Conservation (phyloP, 2,797 vertebrate species). For the Sciurus carolinensis region DNA sequence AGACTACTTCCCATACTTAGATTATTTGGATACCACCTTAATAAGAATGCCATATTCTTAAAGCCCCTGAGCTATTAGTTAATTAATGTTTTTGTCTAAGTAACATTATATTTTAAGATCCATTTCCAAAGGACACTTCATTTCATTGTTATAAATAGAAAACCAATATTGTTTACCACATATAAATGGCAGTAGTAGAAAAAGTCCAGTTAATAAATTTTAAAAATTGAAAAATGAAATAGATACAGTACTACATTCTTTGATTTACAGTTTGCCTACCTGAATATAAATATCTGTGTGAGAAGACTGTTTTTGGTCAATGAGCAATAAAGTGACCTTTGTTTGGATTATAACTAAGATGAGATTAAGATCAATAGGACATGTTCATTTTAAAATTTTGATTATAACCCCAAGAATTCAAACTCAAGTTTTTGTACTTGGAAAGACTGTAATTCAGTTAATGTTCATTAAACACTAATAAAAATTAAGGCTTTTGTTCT, state of each 20-base stretch:
- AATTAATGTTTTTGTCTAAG: slow-evolving; percentile 22
- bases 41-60: background rate
- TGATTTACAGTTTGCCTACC: slow-evolving; percentile 13
- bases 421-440: slow-evolving; percentile 33
- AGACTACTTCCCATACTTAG: background rate
- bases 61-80: background rate
- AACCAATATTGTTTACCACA: background rate
- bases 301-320: slow-evolving; percentile 16
- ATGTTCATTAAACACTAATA: slow-evolving; percentile 45
- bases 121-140: slow-evolving; percentile 41
- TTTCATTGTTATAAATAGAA: slow-evolving; percentile 34
- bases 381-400: slow-evolving; percentile 56
- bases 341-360: slow-evolving; percentile 37
- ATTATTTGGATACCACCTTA: slow-evolving; percentile 23
- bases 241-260: background rate
- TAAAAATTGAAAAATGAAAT: slow-evolving; percentile 37
- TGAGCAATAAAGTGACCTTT: slow-evolving; percentile 2
- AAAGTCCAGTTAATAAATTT: slow-evolving; percentile 19
- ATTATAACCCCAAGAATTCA: slow-evolving; percentile 21
- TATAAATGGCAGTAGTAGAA: slow-evolving; percentile 10
- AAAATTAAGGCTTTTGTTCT: slow-evolving; percentile 55
- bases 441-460: slow-evolving; percentile 36
- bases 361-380: slow-evolving; percentile 29
- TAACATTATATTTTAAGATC: slow-evolving; percentile 32
- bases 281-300: slow-evolving; percentile 26